Conservation (phyloP, 2,797 vertebrate species). For the Sebastes nivosus region DNA sequence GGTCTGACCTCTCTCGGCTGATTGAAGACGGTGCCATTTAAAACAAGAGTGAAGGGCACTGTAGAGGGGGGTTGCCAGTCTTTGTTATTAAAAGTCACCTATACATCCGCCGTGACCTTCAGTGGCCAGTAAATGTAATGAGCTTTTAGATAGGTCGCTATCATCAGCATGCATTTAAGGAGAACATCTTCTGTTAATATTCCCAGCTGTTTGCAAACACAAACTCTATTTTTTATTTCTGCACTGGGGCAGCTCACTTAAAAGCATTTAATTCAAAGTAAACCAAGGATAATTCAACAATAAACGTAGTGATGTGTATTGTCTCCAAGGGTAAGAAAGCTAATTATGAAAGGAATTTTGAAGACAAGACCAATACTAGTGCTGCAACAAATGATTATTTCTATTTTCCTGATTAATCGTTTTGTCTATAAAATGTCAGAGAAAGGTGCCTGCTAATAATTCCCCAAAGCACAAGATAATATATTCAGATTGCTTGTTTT, state of each 20-base stretch:
- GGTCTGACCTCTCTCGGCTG: conserved; percentile 63
- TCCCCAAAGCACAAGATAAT: neutral
- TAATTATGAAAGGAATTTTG: neutral
- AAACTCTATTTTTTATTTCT: neutral
- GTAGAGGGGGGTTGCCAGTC: conserved; percentile 37
- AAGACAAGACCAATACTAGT: neutral
- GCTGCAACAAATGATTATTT: neutral
- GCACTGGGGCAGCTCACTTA: neutral
- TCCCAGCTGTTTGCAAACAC: neutral
- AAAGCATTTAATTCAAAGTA: neutral
- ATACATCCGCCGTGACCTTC: conserved; percentile 58
- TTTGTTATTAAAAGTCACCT: conserved; percentile 67
- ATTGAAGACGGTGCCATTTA: conserved; percentile 77
- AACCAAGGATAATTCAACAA: neutral
- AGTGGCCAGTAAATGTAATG: conserved; percentile 37
- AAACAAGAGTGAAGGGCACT: conserved; percentile 57
- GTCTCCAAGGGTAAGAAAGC: neutral
- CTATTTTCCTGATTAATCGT: neutral
- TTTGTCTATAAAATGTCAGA: neutral
- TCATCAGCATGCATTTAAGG: conserved; percentile 15
- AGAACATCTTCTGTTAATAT: conserved; percentile 4
- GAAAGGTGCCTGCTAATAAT: neutral
- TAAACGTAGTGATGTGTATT: neutral
- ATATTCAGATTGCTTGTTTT: neutral
- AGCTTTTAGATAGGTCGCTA: conserved; percentile 41